Evolutionary conservation across 2,797 vertebrate genomes (phyloP).

Genomic region (Manis javanica): DNA sequence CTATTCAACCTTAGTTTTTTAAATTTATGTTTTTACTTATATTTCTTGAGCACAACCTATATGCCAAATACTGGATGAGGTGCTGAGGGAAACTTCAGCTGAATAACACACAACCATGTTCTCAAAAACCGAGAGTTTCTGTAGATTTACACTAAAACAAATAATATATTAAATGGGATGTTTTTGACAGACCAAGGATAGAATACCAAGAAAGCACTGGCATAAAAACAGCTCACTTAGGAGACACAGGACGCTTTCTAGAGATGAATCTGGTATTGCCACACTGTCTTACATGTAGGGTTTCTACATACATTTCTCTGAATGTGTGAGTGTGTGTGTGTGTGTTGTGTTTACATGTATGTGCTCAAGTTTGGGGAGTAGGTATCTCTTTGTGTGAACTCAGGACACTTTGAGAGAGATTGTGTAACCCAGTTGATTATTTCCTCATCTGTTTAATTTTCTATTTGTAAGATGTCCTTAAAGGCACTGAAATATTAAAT

Average conservation of each 20-base stretch:
- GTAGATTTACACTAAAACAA: not conserved
- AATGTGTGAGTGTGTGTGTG: rapidly evolving
- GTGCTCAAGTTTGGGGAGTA: not conserved
- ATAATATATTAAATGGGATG: not conserved
- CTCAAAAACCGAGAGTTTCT: not conserved
- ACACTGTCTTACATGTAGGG: not conserved
- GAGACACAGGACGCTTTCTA: not conserved
- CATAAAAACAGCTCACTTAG: not conserved
- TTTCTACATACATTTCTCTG: not conserved
- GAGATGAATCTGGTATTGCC: not conserved
- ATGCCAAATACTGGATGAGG: not conserved
- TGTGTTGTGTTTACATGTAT: not conserved
- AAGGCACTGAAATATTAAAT: not conserved
- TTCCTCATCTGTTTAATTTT: not conserved
- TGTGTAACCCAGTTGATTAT: not conserved
- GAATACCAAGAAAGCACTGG: not conserved
- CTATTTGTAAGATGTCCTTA: not conserved
- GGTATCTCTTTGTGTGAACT: not conserved
- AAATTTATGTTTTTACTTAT: not conserved
- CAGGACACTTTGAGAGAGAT: not conserved
- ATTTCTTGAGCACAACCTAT: not conserved
- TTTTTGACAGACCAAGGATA: not conserved
- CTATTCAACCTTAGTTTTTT: not conserved
- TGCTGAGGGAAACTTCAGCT: not conserved
- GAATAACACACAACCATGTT: not conserved